A percentile compares a stretch with the other conserved stretches of the same genome.
Evolutionary conservation across 1,140 invertebrate genomes (phyloP).

Genomic region (Lamellibrachia luymesi): DNA sequence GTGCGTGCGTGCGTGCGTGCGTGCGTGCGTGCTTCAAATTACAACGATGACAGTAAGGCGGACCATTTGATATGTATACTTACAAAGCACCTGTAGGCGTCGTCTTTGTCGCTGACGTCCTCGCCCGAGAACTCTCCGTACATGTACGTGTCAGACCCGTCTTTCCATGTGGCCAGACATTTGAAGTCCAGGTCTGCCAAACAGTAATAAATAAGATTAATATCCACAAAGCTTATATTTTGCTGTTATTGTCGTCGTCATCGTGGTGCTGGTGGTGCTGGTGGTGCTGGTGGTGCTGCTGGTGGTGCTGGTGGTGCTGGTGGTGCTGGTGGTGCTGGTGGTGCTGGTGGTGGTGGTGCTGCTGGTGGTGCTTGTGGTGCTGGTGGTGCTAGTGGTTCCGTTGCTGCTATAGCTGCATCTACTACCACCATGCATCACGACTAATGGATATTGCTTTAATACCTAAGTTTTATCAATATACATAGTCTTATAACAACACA

Average conservation of each 20-base stretch:
- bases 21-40: neutral
- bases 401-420: too few relatives aligned
- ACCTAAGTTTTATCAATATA: too few relatives aligned
- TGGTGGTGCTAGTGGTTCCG: too few relatives aligned
- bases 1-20: too few relatives aligned
- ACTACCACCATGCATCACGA: neutral
- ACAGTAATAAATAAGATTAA: neutral
- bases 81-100: conserved; percentile 25
- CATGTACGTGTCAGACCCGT: conserved; percentile 24
- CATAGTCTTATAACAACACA: too few relatives aligned
- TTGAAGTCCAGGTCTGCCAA: conserved; percentile 14
- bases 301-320: neutral
- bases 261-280: neutral
- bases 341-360: neutral
- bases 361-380: neutral
- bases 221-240: neutral
- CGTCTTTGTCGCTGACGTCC: conserved; percentile 11
- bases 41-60: neutral
- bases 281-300: neutral
- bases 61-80: conserved; percentile 9
- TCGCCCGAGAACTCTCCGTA: conserved; percentile 17
- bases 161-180: conserved; percentile 26
- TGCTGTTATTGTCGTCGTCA: neutral
- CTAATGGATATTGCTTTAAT: neutral
- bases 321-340: neutral